Evolutionary conservation across 2,888 invertebrate species (phyloP), one percentile per base, ranked within the genome.

Genomic region (Xanthia icteritia): DNA sequence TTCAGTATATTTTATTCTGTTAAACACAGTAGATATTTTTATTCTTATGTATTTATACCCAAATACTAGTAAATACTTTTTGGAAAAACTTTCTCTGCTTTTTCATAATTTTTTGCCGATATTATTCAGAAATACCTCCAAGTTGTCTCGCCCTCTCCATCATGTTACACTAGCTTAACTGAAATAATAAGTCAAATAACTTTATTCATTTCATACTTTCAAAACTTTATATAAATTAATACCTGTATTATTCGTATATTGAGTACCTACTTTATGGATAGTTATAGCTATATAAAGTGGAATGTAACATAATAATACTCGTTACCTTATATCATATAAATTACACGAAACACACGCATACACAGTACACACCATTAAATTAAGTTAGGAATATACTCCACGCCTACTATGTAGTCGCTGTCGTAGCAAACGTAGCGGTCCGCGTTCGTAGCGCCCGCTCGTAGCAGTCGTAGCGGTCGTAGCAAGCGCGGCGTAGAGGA

Each of bases 401-500:
- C 2, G 17, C 15, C 9, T 54, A 20, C 20, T 45, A 60, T 17
- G 42, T 51, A 54, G 23, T 23, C 17, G 56, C 58, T 31, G 13
- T 27, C 56, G 77, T 77, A 80, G 77, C 73, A 31, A 36, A 13
- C 54, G 36, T 39, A 60, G 31, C 48, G n/a, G 48, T 48, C 54
- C n/a, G 36, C 9, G 42, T 36, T 48, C 84, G 81, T 81, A 81
- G 85, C 82, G 4, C 9, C 56, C 39, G 23, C 51, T 23, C 31
- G 64, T 51, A 68, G 74, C 68, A 13, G 3, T 36, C 65, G 73
- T 69, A 73, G 86, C 70, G 3, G 11, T 39, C 85, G 69, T 81
- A 81, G 85, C 68, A 70, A 39, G 42, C 31, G 17, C 31, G 36
- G 20, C 51, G 63, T 85, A 82, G 86, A 60, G 70, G 75, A 54